Evolutionary conservation across 2,113 vertebrate species (phyloP).

Genomic region (Eulemur macaco): DNA sequence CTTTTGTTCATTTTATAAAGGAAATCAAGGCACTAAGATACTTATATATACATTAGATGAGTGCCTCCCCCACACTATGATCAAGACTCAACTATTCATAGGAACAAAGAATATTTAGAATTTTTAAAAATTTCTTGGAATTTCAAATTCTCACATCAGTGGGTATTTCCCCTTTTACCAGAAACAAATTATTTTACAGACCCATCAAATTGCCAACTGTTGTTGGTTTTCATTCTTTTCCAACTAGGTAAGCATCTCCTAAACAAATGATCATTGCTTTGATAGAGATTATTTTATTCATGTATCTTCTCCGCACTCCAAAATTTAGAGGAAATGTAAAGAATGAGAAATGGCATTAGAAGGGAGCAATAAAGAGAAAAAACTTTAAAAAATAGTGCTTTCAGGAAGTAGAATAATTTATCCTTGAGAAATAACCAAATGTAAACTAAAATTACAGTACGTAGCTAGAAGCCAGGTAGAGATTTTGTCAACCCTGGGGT

Average conservation of each 20-base stretch:
- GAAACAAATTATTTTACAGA: not conserved
- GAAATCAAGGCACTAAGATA: not conserved
- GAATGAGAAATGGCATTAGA: not conserved
- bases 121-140: not conserved
- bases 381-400: not conserved
- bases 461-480: not conserved
- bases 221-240: not conserved
- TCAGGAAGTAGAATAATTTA: not conserved
- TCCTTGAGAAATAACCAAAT: not conserved
- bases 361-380: not conserved
- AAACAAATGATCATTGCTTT: not conserved
- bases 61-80: not conserved
- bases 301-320: not conserved
- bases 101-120: not conserved
- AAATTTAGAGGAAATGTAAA: constrained; percentile 14
- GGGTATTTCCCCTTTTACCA: not conserved
- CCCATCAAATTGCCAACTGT: not conserved
- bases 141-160: not conserved
- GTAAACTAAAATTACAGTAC: not conserved
- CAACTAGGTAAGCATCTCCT: not conserved
- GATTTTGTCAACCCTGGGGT: not conserved
- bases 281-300: not conserved
- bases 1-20: constrained; percentile 15
- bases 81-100: not conserved
- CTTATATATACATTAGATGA: not conserved